These are phyloP conservation scores for Epirrita christyi DNA, from an alignment of 2,888 invertebrate genomes.

Conservation along the genomic window DNA sequence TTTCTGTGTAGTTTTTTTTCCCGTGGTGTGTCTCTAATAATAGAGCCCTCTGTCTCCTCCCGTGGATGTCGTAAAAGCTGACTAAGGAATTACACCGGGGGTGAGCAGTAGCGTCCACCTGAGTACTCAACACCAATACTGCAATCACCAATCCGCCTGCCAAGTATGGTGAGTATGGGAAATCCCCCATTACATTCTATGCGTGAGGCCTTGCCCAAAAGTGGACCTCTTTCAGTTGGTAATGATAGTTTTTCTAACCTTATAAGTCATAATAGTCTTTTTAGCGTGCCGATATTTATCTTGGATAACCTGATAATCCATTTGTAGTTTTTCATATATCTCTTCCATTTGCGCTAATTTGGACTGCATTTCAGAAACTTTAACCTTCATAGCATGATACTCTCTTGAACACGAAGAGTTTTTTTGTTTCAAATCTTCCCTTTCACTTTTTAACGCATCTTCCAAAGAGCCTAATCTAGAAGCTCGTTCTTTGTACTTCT, in stretches of 20 bases:
- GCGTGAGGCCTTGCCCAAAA: too few relatives aligned
- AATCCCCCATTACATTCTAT: too few relatives aligned
- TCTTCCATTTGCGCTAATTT: constrained; percentile 74
- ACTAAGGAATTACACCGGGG: too few relatives aligned
- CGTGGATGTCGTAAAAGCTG: too few relatives aligned
- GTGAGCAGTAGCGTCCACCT: too few relatives aligned
- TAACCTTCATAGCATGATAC: constrained; percentile 69
- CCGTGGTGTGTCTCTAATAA: too few relatives aligned
- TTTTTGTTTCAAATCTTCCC: constrained; percentile 67
- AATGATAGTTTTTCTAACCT: constrained; percentile 66
- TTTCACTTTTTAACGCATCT: constrained; percentile 65
- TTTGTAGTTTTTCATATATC: constrained; percentile 59
- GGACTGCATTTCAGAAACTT: constrained; percentile 70
- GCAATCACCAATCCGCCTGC: too few relatives aligned
- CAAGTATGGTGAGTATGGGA: too few relatives aligned
- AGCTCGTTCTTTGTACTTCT: constrained; percentile 69
- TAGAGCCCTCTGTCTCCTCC: too few relatives aligned
- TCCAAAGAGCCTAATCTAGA: constrained; percentile 66
- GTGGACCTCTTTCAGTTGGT: too few relatives aligned
- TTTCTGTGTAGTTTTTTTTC: too few relatives aligned
- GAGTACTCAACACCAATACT: too few relatives aligned
- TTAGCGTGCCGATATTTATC: constrained; percentile 87
- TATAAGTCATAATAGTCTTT: constrained; percentile 86
- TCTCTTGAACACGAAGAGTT: constrained; percentile 61
- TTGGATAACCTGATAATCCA: constrained; percentile 78